phyloP scores from a whole-genome alignment of 2,888 invertebrate species.

The Colletes collaris region DNA sequence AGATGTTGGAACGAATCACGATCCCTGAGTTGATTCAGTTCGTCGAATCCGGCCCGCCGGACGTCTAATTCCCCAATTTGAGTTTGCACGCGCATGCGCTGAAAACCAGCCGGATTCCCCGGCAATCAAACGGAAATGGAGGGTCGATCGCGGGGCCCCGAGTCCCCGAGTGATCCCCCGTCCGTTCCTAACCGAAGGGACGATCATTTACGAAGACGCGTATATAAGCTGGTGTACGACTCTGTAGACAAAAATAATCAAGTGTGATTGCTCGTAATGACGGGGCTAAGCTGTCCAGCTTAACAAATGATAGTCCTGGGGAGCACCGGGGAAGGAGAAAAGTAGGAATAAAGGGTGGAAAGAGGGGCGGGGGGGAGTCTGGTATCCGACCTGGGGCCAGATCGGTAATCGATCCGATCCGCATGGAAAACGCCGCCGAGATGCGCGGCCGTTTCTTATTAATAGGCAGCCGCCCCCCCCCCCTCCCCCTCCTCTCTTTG shows the following conservation, averaged over 20 bases:
- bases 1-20: constrained; percentile 32
- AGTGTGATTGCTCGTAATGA: constrained; percentile 83
- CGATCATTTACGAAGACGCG: constrained; percentile 61
- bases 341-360: constrained; percentile 42
- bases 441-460: constrained; percentile 78
- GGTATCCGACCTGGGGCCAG: constrained; percentile 59
- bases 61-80: constrained; percentile 71
- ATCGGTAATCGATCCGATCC: constrained; percentile 79
- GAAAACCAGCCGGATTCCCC: constrained; percentile 56
- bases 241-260: constrained; percentile 83
- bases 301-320: constrained; percentile 81
- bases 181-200: constrained; percentile 47
- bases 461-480: constrained; percentile 78
- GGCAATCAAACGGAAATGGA: constrained; percentile 74
- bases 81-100: constrained; percentile 63
- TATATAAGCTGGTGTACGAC: constrained; percentile 54
- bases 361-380: constrained; percentile 27
- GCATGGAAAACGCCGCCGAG: constrained; percentile 74
- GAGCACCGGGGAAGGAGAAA: constrained; percentile 41
- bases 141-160: constrained; percentile 30
- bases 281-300: constrained; percentile 82
- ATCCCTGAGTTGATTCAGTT: constrained; percentile 42
- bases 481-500: constrained; percentile 18
- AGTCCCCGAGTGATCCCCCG: constrained; percentile 29
- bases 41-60: constrained; percentile 42